Conservation (phyloP, 2,113 vertebrate genomes). For the Chaetodon trifascialis region DNA sequence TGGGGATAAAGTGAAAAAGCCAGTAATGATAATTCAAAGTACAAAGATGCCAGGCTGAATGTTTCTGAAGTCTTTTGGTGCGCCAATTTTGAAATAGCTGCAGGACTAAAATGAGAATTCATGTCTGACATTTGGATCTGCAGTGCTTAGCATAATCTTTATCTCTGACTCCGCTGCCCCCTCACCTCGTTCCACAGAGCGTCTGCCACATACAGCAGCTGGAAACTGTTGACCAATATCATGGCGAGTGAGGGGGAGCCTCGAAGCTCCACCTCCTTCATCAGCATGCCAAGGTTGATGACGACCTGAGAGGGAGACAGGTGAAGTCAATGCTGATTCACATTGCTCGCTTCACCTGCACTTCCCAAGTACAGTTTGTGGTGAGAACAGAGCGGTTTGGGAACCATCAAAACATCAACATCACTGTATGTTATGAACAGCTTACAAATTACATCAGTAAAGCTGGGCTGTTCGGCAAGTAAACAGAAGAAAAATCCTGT, state of each 20-base stretch:
- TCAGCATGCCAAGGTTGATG: slow-evolving; percentile 89
- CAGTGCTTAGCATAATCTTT: background rate
- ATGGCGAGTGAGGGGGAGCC: slow-evolving; percentile 90
- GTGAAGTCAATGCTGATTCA: background rate
- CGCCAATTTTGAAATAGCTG: background rate
- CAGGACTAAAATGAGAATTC: background rate
- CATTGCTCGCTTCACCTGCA: background rate
- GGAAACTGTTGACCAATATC: slow-evolving; percentile 90
- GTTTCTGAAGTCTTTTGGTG: too few species aligned
- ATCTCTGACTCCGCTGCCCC: background rate
- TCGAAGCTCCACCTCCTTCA: slow-evolving; percentile 88
- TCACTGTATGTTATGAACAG: background rate
- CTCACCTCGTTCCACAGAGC: slow-evolving; percentile 91
- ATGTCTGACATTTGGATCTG: background rate
- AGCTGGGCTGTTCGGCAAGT: background rate
- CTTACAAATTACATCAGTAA: background rate
- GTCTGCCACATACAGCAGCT: slow-evolving; percentile 90
- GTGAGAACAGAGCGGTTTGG: background rate
- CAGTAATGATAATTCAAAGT: background rate
- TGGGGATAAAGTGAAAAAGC: background rate
- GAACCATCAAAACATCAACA: too few species aligned
- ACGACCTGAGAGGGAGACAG: slow-evolving; percentile 81
- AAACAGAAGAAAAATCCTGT: background rate
- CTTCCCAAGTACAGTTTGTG: background rate
- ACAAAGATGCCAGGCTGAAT: background rate